Evolutionary conservation across 2,888 invertebrate species (phyloP).

Genomic region (Leistus spinibarbis): DNA sequence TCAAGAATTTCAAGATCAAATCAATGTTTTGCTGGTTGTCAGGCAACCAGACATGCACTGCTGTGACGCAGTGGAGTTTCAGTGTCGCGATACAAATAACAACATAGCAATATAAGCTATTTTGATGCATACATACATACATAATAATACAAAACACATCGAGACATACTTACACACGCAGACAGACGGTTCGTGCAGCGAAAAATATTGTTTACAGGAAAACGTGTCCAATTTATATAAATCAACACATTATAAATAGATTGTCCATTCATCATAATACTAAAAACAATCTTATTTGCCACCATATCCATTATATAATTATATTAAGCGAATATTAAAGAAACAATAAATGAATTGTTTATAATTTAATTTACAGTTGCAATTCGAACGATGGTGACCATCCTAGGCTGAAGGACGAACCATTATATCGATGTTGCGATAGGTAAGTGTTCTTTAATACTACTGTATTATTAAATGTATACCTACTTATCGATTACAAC

Average conservation of each 20-base stretch:
- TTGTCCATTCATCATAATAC: not conserved
- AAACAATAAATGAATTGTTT: not conserved
- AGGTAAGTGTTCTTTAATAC: constrained; percentile 49
- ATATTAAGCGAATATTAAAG: not conserved
- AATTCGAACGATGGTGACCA: constrained; percentile 61
- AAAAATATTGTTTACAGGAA: constrained; percentile 16
- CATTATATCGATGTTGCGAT: constrained; percentile 54
- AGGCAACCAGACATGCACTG: constrained; percentile 19
- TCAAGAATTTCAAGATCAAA: constrained; percentile 32
- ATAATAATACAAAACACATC: too few relatives aligned
- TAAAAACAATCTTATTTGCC: not conserved
- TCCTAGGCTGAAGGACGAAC: constrained; percentile 56
- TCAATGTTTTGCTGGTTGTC: constrained; percentile 18
- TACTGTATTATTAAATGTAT: not conserved
- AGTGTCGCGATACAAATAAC: not conserved
- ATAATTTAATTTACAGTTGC: constrained; percentile 57
- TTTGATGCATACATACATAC: too few relatives aligned
- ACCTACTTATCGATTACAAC: not conserved
- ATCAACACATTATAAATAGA: not conserved
- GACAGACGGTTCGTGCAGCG: not conserved
- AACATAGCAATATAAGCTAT: not conserved
- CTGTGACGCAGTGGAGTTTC: constrained; percentile 2
- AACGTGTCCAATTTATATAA: not conserved
- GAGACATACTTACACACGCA: not conserved
- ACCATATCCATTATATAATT: not conserved